These are phyloP conservation scores for Chironomus striatipennis DNA, from an alignment of 1,140 invertebrate species.

Conservation along the genomic window DNA sequence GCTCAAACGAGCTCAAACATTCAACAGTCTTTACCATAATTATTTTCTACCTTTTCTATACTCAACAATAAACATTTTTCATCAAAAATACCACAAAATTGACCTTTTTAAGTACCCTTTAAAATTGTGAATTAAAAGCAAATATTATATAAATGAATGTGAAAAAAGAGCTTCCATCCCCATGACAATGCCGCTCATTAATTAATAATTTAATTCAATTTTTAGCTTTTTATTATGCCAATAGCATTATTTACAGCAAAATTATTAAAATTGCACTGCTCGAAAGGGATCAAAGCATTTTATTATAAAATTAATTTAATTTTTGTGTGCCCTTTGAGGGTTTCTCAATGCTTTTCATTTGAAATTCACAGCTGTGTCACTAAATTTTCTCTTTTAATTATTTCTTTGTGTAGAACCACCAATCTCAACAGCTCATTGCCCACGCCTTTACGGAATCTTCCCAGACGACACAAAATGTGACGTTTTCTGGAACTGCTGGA, in stretches of 20 bases:
- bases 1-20: too few relatives aligned
- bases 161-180: not conserved
- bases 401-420: constrained; percentile 59
- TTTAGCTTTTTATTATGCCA: constrained; percentile 17
- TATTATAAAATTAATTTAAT: not conserved
- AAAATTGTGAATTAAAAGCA: too few relatives aligned
- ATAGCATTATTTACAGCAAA: not conserved
- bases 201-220: constrained; percentile 20
- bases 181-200: not conserved
- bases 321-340: not conserved
- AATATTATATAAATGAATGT: not conserved
- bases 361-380: not conserved
- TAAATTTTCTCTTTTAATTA: not conserved
- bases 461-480: constrained; percentile 80
- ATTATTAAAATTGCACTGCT: not conserved
- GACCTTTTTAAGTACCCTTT: too few relatives aligned
- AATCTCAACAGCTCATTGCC: constrained; percentile 75
- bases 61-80: too few relatives aligned
- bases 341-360: not conserved
- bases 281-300: not conserved
- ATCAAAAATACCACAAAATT: too few relatives aligned
- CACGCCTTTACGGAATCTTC: constrained; percentile 87
- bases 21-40: too few relatives aligned
- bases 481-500: constrained; percentile 95
- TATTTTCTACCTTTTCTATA: too few relatives aligned